Evolutionary conservation across 2,888 invertebrate genomes (phyloP), one percentile per base, ranked within the genome.

Genomic region (Napeogenes sylphis): DNA sequence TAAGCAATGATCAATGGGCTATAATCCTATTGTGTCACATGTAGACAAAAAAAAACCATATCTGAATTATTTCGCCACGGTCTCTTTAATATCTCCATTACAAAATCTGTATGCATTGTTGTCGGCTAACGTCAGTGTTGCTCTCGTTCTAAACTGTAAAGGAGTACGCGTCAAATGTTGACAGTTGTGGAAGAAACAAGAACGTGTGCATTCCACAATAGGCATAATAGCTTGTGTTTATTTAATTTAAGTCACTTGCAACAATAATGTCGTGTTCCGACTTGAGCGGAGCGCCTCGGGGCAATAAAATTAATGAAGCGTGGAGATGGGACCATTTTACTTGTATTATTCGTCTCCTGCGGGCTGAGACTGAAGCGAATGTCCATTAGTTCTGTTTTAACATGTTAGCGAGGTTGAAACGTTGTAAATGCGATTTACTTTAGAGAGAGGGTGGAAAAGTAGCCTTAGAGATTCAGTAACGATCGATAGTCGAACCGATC

Each of bases 381-480:
- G 90, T 90, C 90, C 90, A 90, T 90, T 90, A 90, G 90, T 90
- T 90, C 90, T 90, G 89, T 90, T 90, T 90, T 90, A 90, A 90
- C 90, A 90, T 90, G 90, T 90, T 90, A 90, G 90, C 87, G 87
- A 89, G 84, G 89, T 89, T 90, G 90, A 90, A 90, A 90, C 86
- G 87, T 88, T 89, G 87, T 86, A 90, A 90, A 90, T 90, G 85
- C 87, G 89, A 90, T 90, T 90, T 90, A 87, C 87, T 87, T 79
- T 83, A 80, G 80, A 81, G 85, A 82, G 88, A 83, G 90, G 89
- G 87, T 86, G 85, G 87, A 85, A 84, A 82, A 88, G 86, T 86
- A 83, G 86, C 85, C 77, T 78, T 71, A 83, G 85, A 84, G 84
- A 84, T 85, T 84, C 82, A 78, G 74, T 67, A 67, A 70, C 81